Evolutionary conservation across 2,888 invertebrate genomes (phyloP), one percentile per base, ranked within the genome.

Genomic region (Troglohyphantes excavatus): DNA sequence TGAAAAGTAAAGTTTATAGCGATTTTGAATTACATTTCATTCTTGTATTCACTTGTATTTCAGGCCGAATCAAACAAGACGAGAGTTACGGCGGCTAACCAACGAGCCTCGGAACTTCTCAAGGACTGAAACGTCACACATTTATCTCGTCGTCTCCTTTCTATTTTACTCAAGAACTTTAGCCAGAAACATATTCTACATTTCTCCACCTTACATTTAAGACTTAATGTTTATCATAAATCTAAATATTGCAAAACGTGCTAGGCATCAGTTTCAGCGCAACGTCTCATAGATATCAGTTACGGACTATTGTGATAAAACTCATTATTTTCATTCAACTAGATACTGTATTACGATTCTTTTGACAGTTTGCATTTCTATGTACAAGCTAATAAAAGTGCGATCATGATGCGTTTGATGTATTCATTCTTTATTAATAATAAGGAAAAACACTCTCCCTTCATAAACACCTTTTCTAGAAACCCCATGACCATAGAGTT

Each of bases 31-130:
- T 39, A 3, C 13, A 13, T 39, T 53, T 53, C n/a, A 5, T n/a
- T 53, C 53, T 46, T 39, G 73, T 9, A 43, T 21, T 82, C 84
- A n/a, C n/a, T n/a, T n/a, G n/a, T n/a, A n/a, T n/a, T n/a, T 43
- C 73, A 92, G 91, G 92, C 91, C 21, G 90, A 91, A 82, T 92
- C 92, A 19, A 92, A 92, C 75, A 90, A 92, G 78, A 88, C 88
- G 21, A 91, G 92, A 59, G 89, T 92, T 23, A 90, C 90, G 65
- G 88, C 78, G 53, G 92, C 92, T 19, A 92, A 92, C 72, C 90
- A 91, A 76, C 89, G 91, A 83, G 91, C 92, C 33, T 73, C 79
- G 17, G 92, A 92, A 73, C 86, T 92, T 13, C 89, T 92, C 33
- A 91, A 92, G 33, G 78, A 90, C 23, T 90, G 76, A 87, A 23